phyloP scores from a whole-genome alignment of 1,140 invertebrate species.

The Drosophila orena region DNA sequence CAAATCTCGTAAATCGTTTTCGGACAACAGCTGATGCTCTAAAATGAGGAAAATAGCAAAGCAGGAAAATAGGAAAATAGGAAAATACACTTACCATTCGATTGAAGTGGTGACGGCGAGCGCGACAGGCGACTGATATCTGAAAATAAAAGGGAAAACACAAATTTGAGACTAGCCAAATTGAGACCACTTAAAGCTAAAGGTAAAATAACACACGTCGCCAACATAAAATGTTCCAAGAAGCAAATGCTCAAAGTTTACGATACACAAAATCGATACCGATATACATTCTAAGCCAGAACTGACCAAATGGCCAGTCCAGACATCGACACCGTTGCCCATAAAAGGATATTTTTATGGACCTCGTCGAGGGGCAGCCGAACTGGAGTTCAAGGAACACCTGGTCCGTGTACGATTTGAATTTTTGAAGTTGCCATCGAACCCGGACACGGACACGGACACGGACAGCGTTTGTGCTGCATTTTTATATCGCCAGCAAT shows the following conservation, averaged over 20 bases:
- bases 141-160: constrained; percentile 44
- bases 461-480: constrained; percentile 53
- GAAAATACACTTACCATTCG: constrained; percentile 76
- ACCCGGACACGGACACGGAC: background rate
- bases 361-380: constrained; percentile 23
- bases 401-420: constrained; percentile 66
- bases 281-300: constrained; percentile 61
- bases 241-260: constrained; percentile 38
- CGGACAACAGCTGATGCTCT: constrained; percentile 77
- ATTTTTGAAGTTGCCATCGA: constrained; percentile 33
- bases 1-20: constrained; percentile 79
- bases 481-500: constrained; percentile 50
- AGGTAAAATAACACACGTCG: constrained; percentile 51
- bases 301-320: constrained; percentile 59
- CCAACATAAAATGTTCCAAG: constrained; percentile 45
- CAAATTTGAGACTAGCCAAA: constrained; percentile 34
- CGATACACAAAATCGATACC: constrained; percentile 62
- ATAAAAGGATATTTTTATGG: constrained; percentile 81
- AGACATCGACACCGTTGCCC: constrained; percentile 65
- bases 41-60: constrained; percentile 6
- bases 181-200: constrained; percentile 48
- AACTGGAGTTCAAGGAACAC: constrained; percentile 43
- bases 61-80: background rate
- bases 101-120: constrained; percentile 82
- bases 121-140: constrained; percentile 83